Evolutionary conservation across 2,113 vertebrate species (phyloP), one percentile per base, ranked within the genome.

Genomic region (Sciurus niger): DNA sequence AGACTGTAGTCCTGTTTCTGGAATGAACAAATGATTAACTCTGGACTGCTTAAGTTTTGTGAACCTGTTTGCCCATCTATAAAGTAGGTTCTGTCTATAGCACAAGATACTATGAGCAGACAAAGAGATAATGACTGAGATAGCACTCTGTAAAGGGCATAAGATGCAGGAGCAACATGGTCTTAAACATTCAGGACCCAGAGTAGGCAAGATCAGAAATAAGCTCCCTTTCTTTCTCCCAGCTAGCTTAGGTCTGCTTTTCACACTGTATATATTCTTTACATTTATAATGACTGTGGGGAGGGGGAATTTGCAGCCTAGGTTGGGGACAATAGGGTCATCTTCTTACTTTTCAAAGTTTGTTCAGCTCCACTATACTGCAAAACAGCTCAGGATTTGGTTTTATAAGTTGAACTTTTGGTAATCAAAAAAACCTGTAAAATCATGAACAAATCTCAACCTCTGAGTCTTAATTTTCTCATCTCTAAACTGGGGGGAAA

Each of bases 371-470:
- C 37, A 90, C 72, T 65, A 6, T 84, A 80, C 18, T 84, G 6
- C 32, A 79, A 95, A 86, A 92, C 0, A 77, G 25, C 46, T 77
- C 13, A 73, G 68, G 37, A 77, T 73, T 82, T 95, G 43, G 18
- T 80, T 79, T 92, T 94, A 68, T 73, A 92, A 74, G 68, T 10
- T 53, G 83, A 92, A 74, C 34, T 92, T 88, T 80, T 92, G 53
- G 89, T 92, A 73, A 83, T 82, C 79, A 95, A 94, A 93, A 92
- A 70, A 63, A 28, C 60, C 40, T 94, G 1, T 48, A 74, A 96
- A 94, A 95, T 32, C 9, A 55, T 51, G 37, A 96, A 88, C 22
- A 94, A 90, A 37, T 77, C 70, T 94, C 11, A 80, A 76, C 13
- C 51, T 84, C 28, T 93, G 18, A 91, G 14, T 79, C 24, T 87